Evolutionary conservation across 2,888 invertebrate species (phyloP).

Genomic region (Lycaena phlaeas): DNA sequence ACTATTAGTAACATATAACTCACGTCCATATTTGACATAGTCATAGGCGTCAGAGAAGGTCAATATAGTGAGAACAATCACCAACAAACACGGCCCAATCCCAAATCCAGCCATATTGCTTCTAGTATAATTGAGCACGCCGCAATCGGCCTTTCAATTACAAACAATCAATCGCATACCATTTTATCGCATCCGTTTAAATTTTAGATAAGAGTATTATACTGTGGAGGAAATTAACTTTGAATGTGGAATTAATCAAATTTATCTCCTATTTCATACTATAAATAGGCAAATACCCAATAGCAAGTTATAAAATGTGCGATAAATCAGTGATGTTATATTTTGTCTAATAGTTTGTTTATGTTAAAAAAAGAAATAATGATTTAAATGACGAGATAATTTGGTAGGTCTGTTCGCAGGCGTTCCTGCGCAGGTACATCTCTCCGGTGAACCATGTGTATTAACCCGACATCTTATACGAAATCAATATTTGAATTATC

Average conservation of each 20-base stretch:
- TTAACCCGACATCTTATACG: too few species aligned
- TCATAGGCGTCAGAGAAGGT: slow-evolving; percentile 31
- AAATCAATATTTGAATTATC: too few species aligned
- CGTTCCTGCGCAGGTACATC: too few species aligned
- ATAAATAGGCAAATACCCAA: too few species aligned
- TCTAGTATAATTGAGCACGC: slow-evolving; percentile 21
- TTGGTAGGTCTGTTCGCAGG: too few species aligned
- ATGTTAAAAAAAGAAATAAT: too few species aligned
- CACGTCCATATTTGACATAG: slow-evolving; percentile 59
- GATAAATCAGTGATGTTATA: too few species aligned
- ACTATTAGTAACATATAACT: slow-evolving; percentile 32
- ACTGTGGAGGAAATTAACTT: not conserved
- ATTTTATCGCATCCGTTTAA: slow-evolving; percentile 48
- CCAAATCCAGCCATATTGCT: slow-evolving; percentile 17
- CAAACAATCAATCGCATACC: slow-evolving; percentile 42
- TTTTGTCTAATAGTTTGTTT: too few species aligned
- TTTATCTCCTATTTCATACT: not conserved
- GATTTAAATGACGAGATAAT: too few species aligned
- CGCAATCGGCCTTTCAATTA: slow-evolving; percentile 32
- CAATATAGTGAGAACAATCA: slow-evolving; percentile 19
- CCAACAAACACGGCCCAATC: slow-evolving; percentile 17
- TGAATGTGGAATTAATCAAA: not conserved
- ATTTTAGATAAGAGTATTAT: slow-evolving; percentile 46
- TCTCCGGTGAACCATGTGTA: too few species aligned
- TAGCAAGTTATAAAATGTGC: too few species aligned